A percentile compares a stretch with the other conserved stretches of the same genome.
Conservation (phyloP, 1,140 invertebrate genomes). For the Drosophila simulans region DNA sequence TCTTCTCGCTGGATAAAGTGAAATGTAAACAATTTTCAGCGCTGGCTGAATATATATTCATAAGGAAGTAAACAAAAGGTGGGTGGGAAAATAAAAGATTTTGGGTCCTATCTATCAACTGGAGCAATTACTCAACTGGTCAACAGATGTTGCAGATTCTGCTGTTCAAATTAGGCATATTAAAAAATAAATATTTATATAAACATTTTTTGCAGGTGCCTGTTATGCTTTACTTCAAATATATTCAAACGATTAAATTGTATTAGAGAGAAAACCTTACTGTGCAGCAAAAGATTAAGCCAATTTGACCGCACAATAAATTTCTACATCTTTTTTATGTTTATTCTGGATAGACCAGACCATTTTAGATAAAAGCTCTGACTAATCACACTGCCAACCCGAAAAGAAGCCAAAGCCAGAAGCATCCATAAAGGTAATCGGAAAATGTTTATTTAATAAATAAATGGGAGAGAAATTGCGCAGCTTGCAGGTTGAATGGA, state of each 20-base stretch:
- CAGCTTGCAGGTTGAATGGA: conserved; percentile 14
- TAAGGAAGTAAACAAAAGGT: conserved; percentile 35
- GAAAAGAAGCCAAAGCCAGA: conserved; percentile 20
- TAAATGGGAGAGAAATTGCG: conserved; percentile 63
- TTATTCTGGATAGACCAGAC: conserved; percentile 12
- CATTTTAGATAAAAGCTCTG: conserved; percentile 42
- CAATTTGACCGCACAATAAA: not conserved
- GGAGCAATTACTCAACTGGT: conserved; percentile 39
- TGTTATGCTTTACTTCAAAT: not conserved
- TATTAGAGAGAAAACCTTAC: not conserved
- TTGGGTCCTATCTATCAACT: conserved; percentile 13
- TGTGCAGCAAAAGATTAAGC: conserved; percentile 8
- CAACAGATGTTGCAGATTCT: conserved; percentile 40
- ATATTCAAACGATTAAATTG: conserved; percentile 1
- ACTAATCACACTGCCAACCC: conserved; percentile 37
- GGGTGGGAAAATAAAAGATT: conserved; percentile 8
- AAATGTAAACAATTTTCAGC: conserved; percentile 36
- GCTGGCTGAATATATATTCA: conserved; percentile 33
- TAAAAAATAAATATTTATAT: conserved; percentile 9
- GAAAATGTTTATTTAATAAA: conserved; percentile 74
- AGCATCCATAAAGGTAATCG: conserved; percentile 43
- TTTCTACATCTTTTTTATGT: conserved; percentile 9
- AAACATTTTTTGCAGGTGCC: conserved; percentile 13
- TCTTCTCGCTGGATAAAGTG: not conserved
- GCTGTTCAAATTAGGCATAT: conserved; percentile 1